These are phyloP conservation scores for Cervus canadensis DNA, from an alignment of 2,113 vertebrate genomes.

Conservation along the genomic window DNA sequence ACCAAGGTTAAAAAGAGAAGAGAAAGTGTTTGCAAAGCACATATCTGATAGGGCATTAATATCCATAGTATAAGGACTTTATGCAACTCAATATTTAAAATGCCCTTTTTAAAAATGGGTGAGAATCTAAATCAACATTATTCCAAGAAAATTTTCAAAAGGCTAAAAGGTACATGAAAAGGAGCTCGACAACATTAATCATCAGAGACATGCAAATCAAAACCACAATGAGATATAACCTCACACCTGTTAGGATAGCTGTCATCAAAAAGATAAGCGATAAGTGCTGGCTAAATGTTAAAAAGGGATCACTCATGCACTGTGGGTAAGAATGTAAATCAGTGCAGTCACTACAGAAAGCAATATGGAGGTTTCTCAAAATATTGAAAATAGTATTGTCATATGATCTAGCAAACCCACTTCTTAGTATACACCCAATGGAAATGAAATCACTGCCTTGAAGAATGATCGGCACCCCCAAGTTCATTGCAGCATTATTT, in stretches of 20 bases:
- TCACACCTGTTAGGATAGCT: neutral
- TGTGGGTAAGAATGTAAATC: neutral
- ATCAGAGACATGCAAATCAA: neutral
- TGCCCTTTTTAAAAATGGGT: neutral
- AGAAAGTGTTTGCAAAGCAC: neutral
- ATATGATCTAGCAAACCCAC: neutral
- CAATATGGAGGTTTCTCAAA: neutral
- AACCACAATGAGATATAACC: neutral
- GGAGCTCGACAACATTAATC: neutral
- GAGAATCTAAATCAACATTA: neutral
- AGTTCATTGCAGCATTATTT: neutral
- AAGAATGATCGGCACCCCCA: neutral
- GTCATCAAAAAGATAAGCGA: neutral
- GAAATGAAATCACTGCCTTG: neutral
- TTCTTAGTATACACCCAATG: neutral
- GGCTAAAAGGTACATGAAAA: neutral
- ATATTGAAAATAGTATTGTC: neutral
- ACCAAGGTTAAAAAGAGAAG: neutral
- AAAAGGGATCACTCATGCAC: rapidly evolving
- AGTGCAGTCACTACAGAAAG: neutral
- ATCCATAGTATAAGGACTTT: neutral
- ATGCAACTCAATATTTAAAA: neutral
- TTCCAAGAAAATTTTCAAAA: neutral
- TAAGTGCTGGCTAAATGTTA: neutral
- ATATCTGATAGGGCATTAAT: neutral